A percentile compares a stretch with the other conserved stretches of the same genome.
Conservation (phyloP, 1,140 invertebrate species). For the Tyrophagus putrescentiae region DNA sequence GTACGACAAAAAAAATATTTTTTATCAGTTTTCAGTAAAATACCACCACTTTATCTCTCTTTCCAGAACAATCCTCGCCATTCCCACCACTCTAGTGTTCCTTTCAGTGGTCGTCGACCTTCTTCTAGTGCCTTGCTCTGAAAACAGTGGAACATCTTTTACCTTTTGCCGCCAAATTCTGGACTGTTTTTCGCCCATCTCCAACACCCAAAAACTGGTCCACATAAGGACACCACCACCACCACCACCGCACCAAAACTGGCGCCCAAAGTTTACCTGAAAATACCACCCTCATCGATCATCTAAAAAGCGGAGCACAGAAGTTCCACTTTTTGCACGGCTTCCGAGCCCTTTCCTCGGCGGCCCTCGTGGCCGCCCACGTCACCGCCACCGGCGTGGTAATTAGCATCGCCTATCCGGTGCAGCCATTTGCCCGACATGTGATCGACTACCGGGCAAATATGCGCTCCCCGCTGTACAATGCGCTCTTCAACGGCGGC, state of each 20-base stretch:
- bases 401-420: too few species aligned
- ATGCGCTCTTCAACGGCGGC: slow-evolving; percentile 7
- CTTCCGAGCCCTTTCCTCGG: not conserved
- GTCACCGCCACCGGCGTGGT: not conserved
- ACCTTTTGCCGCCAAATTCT: not conserved
- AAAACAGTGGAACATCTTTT: too few species aligned
- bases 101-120: not conserved
- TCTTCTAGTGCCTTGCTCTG: too few species aligned
- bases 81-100: not conserved
- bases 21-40: not conserved
- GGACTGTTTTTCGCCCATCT: not conserved
- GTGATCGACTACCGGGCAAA: not conserved
- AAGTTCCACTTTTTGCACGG: slow-evolving; percentile 4
- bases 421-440: too few species aligned
- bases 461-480: not conserved
- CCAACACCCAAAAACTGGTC: not conserved
- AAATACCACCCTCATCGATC: not conserved
- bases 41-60: not conserved
- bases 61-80: not conserved
- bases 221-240: not conserved
- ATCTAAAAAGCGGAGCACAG: not conserved
- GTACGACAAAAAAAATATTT: not conserved
- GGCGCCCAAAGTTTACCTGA: not conserved
- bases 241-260: too few species aligned
- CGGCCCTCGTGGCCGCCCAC: not conserved